Percentiles rank a stretch among this genome's conserved stretches.
phyloP scores from a whole-genome alignment of 2,888 invertebrate species.

The Maniola hyperantus region DNA sequence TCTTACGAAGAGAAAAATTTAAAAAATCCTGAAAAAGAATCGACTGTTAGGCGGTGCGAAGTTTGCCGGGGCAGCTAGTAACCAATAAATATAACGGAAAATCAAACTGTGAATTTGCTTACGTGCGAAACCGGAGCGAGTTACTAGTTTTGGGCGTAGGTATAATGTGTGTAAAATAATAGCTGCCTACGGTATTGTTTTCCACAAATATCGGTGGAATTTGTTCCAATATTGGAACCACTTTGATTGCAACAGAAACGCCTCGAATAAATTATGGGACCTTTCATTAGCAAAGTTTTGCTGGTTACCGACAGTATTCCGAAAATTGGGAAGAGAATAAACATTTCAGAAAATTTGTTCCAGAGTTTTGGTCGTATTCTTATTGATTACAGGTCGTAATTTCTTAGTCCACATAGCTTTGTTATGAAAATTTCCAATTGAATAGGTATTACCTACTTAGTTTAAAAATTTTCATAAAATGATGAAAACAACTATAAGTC shows the following conservation, averaged over 20 bases:
- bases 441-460: too few species aligned
- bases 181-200: neutral
- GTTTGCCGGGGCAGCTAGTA: too few species aligned
- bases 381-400: slow-evolving; percentile 11
- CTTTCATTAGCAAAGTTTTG: slow-evolving; percentile 29
- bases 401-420: slow-evolving; percentile 4
- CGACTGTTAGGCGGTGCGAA: too few species aligned
- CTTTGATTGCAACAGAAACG: slow-evolving; percentile 18
- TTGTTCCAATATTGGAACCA: slow-evolving; percentile 21
- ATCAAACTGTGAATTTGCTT: too few species aligned
- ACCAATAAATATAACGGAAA: too few species aligned
- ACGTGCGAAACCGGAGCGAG: too few species aligned
- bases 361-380: slow-evolving; percentile 9
- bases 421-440: slow-evolving; percentile 7
- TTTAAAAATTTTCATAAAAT: neutral
- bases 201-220: slow-evolving; percentile 12
- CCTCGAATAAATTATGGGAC: slow-evolving; percentile 28
- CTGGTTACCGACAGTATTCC: slow-evolving; percentile 19
- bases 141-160: too few species aligned
- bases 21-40: too few species aligned
- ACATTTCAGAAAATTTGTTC: slow-evolving; percentile 21
- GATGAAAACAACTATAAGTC: too few species aligned
- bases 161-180: neutral
- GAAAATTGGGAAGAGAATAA: slow-evolving; percentile 24
- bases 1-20: too few species aligned